phyloP scores from a whole-genome alignment of 2,888 invertebrate genomes.

The Drosophila sordidula region DNA sequence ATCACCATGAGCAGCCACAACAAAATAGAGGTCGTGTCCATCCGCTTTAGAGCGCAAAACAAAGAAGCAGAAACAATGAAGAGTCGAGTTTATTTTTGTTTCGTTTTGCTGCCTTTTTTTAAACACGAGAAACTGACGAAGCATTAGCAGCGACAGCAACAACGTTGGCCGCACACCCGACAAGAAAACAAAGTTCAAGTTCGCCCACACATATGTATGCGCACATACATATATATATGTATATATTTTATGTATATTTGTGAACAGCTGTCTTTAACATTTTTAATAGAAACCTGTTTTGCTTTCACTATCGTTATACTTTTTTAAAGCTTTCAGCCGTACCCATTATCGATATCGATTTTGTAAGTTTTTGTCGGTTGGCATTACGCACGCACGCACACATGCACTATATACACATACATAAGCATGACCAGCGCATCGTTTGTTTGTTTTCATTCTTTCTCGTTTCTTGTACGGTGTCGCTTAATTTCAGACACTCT shows the following conservation, averaged over 20 bases:
- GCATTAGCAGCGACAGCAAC: constrained; percentile 28
- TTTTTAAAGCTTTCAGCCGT: constrained; percentile 10
- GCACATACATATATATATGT: neutral
- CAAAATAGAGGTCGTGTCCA: constrained; percentile 61
- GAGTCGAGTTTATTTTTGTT: constrained; percentile 30
- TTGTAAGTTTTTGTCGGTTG: constrained; percentile 48
- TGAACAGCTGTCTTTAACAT: constrained; percentile 19
- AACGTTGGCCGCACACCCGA: constrained; percentile 37
- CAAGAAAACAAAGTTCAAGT: constrained; percentile 59
- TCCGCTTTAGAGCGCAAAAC: constrained; percentile 44
- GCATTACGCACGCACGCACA: constrained; percentile 9
- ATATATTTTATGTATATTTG: neutral
- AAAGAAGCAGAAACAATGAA: constrained; percentile 48
- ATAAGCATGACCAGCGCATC: constrained; percentile 40
- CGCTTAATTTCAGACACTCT: constrained; percentile 73
- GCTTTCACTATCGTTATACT: constrained; percentile 45
- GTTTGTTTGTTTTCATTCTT: constrained; percentile 67
- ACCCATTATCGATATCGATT: constrained; percentile 40
- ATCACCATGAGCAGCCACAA: constrained; percentile 18
- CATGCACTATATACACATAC: constrained; percentile 1
- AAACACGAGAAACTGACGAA: constrained; percentile 44
- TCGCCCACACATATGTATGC: constrained; percentile 49
- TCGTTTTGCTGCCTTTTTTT: constrained; percentile 22
- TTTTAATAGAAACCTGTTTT: constrained; percentile 29
- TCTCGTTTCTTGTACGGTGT: constrained; percentile 44